Evolutionary conservation across 2,113 vertebrate species (phyloP).

Genomic region (Eleginops maclovinus): DNA sequence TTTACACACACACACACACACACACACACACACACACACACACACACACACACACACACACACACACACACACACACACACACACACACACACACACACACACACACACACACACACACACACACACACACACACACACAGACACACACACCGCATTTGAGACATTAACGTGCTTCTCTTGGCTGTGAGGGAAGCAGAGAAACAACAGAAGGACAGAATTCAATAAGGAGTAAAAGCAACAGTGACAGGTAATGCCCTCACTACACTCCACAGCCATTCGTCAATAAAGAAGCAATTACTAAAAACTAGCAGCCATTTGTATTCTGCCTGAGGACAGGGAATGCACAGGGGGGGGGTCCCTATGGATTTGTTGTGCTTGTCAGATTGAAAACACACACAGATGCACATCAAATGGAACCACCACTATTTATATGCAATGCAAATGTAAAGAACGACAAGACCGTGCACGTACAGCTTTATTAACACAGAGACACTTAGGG

Average conservation of each 20-base stretch:
- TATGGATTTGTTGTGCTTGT: conserved; percentile 42
- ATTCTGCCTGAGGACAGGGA: conserved; percentile 17
- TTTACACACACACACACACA: too few relatives aligned
- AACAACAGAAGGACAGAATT: conserved; percentile 55
- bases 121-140: neutral
- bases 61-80: too few relatives aligned
- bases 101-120: neutral
- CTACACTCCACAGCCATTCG: conserved; percentile 47
- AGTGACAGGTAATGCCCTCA: conserved; percentile 55
- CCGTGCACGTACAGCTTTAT: conserved; percentile 3
- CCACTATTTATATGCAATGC: conserved; percentile 19
- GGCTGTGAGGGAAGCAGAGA: conserved; percentile 6
- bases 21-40: too few relatives aligned
- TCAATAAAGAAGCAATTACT: conserved; percentile 68
- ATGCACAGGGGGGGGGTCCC: neutral
- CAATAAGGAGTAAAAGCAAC: conserved; percentile 59
- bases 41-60: too few relatives aligned
- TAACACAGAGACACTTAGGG: neutral
- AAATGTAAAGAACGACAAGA: neutral
- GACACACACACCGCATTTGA: neutral
- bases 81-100: neutral
- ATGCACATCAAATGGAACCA: conserved; percentile 14
- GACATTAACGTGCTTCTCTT: conserved; percentile 2
- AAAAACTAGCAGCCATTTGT: conserved; percentile 60
- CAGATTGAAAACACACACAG: conserved; percentile 25